Evolutionary conservation across 2,888 invertebrate genomes (phyloP).

Genomic region (Malthinus seriepunctatus): DNA sequence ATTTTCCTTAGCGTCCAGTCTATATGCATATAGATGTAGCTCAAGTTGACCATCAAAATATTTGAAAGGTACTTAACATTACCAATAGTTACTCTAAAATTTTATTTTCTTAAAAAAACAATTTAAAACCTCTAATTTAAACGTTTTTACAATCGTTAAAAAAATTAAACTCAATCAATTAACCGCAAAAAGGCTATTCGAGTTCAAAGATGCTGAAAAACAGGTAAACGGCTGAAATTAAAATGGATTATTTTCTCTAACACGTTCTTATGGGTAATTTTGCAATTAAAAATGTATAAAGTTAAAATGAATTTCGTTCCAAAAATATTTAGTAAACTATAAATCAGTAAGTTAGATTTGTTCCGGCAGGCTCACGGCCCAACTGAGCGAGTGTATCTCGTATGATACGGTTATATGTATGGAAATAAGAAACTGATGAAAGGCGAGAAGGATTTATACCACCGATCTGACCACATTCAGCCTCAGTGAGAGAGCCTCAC

Average conservation of each 20-base stretch:
- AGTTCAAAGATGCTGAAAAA: too few species aligned
- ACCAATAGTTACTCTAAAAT: slow-evolving; percentile 2
- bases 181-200: too few species aligned
- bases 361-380: slow-evolving; percentile 27
- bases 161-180: too few species aligned
- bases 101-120: too few species aligned
- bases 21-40: slow-evolving; percentile 37
- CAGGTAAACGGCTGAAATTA: too few species aligned
- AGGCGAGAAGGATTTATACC: slow-evolving; percentile 50
- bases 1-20: slow-evolving; percentile 49
- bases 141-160: too few species aligned
- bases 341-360: slow-evolving; percentile 15
- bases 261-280: too few species aligned
- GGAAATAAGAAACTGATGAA: slow-evolving; percentile 54
- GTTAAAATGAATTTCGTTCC: too few species aligned
- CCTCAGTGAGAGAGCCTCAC: slow-evolving; percentile 16
- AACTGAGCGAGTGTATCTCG: slow-evolving; percentile 46
- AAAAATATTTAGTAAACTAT: slow-evolving; percentile 1
- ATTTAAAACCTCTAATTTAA: too few species aligned
- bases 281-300: too few species aligned
- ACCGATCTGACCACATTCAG: slow-evolving; percentile 42
- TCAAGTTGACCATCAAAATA: slow-evolving; percentile 51
- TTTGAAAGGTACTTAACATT: slow-evolving; percentile 32
- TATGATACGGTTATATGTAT: slow-evolving; percentile 50
- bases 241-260: too few species aligned